phyloP scores from a whole-genome alignment of 2,113 vertebrate genomes.

The Pachyramphus minor region DNA sequence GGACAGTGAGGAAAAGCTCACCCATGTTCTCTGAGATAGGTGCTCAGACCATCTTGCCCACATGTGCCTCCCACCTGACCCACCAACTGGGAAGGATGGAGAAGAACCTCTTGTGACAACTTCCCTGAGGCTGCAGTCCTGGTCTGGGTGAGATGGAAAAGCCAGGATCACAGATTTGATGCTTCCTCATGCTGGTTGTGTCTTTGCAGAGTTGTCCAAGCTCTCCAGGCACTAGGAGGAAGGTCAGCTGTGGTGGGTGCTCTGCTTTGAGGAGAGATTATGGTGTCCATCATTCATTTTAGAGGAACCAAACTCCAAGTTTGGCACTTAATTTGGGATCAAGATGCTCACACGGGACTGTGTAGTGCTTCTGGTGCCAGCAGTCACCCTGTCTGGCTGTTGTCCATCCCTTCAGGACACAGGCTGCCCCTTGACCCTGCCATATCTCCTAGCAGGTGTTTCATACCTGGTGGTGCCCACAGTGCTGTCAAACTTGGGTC shows the following conservation, averaged over 20 bases:
- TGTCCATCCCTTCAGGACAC: background rate
- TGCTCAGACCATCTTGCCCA: background rate
- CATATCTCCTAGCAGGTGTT: background rate
- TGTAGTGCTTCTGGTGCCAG: too few species aligned
- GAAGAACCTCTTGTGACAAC: background rate
- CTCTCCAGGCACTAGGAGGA: background rate
- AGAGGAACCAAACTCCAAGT: background rate
- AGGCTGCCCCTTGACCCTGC: background rate
- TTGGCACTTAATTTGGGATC: background rate
- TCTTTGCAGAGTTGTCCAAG: background rate
- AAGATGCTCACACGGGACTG: background rate
- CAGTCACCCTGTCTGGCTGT: background rate
- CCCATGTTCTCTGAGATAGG: background rate
- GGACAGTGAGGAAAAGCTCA: background rate
- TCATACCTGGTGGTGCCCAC: background rate
- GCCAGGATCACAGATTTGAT: background rate
- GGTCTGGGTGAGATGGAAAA: background rate
- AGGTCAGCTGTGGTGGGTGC: background rate
- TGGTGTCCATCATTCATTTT: rapidly evolving
- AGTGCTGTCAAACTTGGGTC: rapidly evolving
- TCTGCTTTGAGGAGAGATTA: background rate
- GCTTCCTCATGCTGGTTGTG: background rate
- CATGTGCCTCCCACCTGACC: rapidly evolving
- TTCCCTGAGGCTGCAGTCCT: background rate
- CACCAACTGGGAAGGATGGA: background rate